phyloP scores from a whole-genome alignment of 2,888 invertebrate species.

The Nowickia ferox region DNA sequence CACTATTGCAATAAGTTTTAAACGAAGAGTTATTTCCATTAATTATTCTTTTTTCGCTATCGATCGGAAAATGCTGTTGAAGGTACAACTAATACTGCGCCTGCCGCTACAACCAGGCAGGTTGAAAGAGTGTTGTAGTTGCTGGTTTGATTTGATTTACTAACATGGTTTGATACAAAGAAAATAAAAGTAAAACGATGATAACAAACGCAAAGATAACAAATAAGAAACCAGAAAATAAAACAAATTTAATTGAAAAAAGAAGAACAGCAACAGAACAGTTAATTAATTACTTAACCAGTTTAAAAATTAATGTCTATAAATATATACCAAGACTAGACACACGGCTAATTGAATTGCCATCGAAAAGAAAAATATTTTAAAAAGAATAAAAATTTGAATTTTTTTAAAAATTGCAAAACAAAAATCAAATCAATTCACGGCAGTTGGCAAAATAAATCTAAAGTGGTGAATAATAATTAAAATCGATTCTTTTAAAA shows the following conservation, averaged over 20 bases:
- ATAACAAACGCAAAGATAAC: conserved; percentile 36
- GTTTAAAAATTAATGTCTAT: conserved; percentile 29
- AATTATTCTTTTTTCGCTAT: conserved; percentile 32
- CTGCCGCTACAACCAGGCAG: conserved; percentile 10
- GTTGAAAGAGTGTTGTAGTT: conserved; percentile 33
- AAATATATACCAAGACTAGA: conserved; percentile 1
- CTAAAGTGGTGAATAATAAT: not conserved
- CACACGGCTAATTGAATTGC: conserved; percentile 22
- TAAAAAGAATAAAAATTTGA: not conserved
- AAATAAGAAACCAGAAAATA: conserved; percentile 11
- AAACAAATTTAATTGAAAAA: conserved; percentile 32
- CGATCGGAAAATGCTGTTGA: conserved; percentile 46
- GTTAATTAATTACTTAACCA: conserved; percentile 49
- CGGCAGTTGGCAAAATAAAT: too few relatives aligned
- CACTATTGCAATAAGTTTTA: too few relatives aligned
- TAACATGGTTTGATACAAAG: conserved; percentile 10
- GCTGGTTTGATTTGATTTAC: conserved; percentile 25
- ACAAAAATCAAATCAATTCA: not conserved
- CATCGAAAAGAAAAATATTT: not conserved
- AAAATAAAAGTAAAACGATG: conserved; percentile 10
- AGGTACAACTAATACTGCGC: conserved; percentile 31
- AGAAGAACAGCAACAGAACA: conserved; percentile 21
- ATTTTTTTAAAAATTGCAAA: conserved; percentile 3
- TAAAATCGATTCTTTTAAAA: too few relatives aligned
- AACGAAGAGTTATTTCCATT: too few relatives aligned